Conservation (phyloP, 2,797 vertebrate genomes). For the Dendrocincla fuliginosa region DNA sequence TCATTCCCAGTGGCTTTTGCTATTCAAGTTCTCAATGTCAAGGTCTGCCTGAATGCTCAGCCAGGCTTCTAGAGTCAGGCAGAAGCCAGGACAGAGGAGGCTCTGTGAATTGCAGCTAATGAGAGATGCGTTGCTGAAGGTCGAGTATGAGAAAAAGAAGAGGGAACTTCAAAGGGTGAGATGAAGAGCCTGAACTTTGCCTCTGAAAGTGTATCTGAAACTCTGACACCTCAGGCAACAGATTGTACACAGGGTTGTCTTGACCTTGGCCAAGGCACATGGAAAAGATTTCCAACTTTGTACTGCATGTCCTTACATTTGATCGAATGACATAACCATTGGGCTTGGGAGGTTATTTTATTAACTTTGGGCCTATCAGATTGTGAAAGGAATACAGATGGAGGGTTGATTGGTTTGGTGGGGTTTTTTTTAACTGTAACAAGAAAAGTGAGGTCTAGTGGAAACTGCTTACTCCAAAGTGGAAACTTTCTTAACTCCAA, state of each 20-base stretch:
- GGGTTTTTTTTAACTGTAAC: neutral
- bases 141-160: neutral
- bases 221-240: neutral
- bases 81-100: neutral
- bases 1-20: neutral
- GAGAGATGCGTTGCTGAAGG: neutral
- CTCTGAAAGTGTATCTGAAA: neutral
- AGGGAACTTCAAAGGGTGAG: neutral
- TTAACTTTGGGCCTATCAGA: neutral
- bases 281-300: neutral
- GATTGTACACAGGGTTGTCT: neutral
- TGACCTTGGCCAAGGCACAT: neutral
- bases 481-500: neutral
- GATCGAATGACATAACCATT: neutral
- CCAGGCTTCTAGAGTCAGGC: neutral
- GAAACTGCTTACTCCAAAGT: neutral
- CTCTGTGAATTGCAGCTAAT: neutral
- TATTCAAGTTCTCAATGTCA: rapidly evolving
- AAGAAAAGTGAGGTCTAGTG: neutral
- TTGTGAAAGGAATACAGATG: neutral
- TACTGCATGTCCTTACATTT: neutral
- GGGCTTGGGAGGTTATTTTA: neutral
- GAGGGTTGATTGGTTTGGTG: neutral
- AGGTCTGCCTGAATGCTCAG: neutral
- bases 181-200: neutral